Base-by-base conservation (phyloP, 1,140 invertebrate genomes). In the Ostrea denselamellosa region DNA sequence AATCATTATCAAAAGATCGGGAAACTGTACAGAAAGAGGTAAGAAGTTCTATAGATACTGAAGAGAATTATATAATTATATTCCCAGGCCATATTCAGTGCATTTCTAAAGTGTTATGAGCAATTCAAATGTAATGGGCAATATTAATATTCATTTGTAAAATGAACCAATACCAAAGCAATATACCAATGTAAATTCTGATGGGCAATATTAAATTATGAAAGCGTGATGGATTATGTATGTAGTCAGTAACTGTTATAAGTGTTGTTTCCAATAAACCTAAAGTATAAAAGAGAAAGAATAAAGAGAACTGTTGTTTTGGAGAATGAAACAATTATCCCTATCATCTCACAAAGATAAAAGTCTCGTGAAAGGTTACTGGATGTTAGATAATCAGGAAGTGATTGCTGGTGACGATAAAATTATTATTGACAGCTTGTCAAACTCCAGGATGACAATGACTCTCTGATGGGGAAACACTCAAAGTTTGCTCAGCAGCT, bases 401-500 rank as follows among this genome's bases (percentile, higher is more conserved):
- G 17, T 81, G 7, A 44, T 77, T 14, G 12, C 5, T 58, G 17
- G 56, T 58, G 56, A 58, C 56, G 17, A 17, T 12, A 44, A 77
- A 0, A 28, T 81, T 81, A 28, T 81, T 71, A 17, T 82, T 91
- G 90, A 22, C 90, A 94, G 93, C 83, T 95, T 83, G 91, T 88
- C 1, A 90, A 96, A 87, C 94, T 99, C 91, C 97, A 98, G 94
- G 96, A 98, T 97, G 93, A 97, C 84, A 94, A 94, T 90, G 93
- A 95, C 85, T 92, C 96, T 92, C 94, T 99, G 2, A 96, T 98
- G 28, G 98, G 98, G 7, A 97, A 98, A 94, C 97, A 98, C 95
- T 97, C 97, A 81, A 97, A 97, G 90, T 97, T 97, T 93, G 97
- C 98, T 0, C 96, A 97, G 85, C 97, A 98, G 90, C 96, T 99